Conservation (phyloP, 1,140 invertebrate species). For the Diabrotica undecimpunctata region DNA sequence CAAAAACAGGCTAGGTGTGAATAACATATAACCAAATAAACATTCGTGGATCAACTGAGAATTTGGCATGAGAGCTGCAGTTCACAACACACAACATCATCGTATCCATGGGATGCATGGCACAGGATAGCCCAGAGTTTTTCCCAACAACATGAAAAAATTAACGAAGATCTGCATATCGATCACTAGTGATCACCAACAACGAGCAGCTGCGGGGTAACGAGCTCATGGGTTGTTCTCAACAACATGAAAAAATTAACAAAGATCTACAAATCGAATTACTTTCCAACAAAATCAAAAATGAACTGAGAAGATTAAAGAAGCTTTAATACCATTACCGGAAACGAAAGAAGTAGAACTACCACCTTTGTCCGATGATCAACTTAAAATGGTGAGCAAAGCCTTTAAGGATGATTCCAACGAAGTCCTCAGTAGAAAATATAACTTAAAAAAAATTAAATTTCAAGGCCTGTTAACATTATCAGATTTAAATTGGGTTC, state of each 20-base stretch:
- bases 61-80: too few species aligned
- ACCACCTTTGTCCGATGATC: conserved; percentile 52
- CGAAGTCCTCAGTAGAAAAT: conserved; percentile 57
- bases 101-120: too few species aligned
- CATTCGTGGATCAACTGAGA: too few species aligned
- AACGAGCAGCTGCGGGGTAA: too few species aligned
- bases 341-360: conserved; percentile 48
- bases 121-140: too few species aligned
- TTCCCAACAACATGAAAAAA: too few species aligned
- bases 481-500: conserved; percentile 80
- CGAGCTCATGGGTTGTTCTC: conserved; percentile 24
- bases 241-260: conserved; percentile 37
- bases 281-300: conserved; percentile 36
- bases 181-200: too few species aligned
- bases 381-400: conserved; percentile 50
- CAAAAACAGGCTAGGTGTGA: too few species aligned
- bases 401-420: conserved; percentile 50
- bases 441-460: conserved; percentile 59
- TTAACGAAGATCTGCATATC: too few species aligned
- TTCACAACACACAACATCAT: too few species aligned
- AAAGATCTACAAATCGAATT: conserved; percentile 36
- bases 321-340: conserved; percentile 36
- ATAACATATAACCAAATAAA: too few species aligned
- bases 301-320: conserved; percentile 40
- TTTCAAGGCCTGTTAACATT: conserved; percentile 78